Conservation (phyloP, 2,797 vertebrate genomes). For the Orientallactaga sibirica region DNA sequence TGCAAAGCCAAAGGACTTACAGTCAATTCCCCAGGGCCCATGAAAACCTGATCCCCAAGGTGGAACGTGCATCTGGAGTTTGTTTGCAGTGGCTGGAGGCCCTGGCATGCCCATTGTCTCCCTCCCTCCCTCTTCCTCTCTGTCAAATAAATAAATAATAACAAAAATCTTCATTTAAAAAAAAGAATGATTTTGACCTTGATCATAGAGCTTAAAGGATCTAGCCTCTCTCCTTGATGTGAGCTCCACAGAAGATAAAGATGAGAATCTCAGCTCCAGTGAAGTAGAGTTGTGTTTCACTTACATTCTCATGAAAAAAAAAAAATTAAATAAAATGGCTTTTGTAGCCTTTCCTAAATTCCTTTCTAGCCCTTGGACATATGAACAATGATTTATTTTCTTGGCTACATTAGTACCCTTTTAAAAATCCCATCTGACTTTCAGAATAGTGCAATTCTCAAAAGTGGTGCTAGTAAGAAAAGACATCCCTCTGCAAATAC, state of each 20-base stretch:
- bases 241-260: neutral
- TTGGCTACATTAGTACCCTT: neutral
- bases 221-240: neutral
- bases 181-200: neutral
- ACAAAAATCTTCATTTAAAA: neutral
- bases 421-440: conserved; percentile 30
- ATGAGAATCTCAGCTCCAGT: neutral
- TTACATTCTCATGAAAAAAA: neutral
- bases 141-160: too few relatives aligned
- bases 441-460: conserved; percentile 30
- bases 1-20: too few relatives aligned
- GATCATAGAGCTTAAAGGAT: neutral
- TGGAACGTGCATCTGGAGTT: too few relatives aligned
- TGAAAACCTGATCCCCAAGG: too few relatives aligned
- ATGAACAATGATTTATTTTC: conserved; percentile 38
- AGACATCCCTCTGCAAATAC: conserved; percentile 43
- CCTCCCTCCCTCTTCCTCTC: too few relatives aligned
- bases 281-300: neutral
- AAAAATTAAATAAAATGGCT: neutral
- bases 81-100: too few relatives aligned
- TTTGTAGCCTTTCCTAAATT: neutral
- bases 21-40: too few relatives aligned
- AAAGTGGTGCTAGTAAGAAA: conserved; percentile 43
- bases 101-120: too few relatives aligned
- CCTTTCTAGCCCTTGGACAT: neutral